Evolutionary conservation across 2,797 vertebrate species (phyloP), one percentile per base, ranked within the genome.

Genomic region (Mallotus villosus): DNA sequence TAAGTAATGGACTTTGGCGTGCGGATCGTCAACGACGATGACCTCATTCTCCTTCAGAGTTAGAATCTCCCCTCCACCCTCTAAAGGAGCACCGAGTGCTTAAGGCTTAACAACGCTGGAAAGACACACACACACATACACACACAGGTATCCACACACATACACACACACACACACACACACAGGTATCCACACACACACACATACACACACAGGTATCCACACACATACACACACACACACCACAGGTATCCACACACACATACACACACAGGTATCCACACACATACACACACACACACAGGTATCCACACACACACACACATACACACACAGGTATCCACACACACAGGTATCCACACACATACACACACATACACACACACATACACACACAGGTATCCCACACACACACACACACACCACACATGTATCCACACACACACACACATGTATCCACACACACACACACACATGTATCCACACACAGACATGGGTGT

Each of bases 1-100:
- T 83, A 91, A 91, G 83, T 91, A 89, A 92, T 85, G 67, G 79
- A 16, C 63, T 72, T 68, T 91, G 89, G 90, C 89, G 89, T 82
- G 84, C 82, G 90, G 91, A 88, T 91, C 87, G 88, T 78, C 82
- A 81, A 82, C 77, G 67, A 77, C 79, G 85, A 88, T 92, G 90
- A 92, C 90, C 89, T 91, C 89, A 90, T 91, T 87, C 85, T 81
- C 87, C 81, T 70, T 59, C 75, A 2, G 8, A 46, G 41, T 46
- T 46, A 84, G 51, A 86, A 82, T 73, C 85, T 81, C 71, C 70
- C 78, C 77, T 59, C 87, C 84, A 90, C 76, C 29, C 79, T 74
- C 85, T 85, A 79, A 82, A 77, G 73, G 41, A 83, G 81, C 79
- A 81, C 80, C 85, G 86, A 82, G 86, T 84, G 85, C 78, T 73